phyloP scores from a whole-genome alignment of 1,140 invertebrate species.

The Macrosteles quadrilineatus region DNA sequence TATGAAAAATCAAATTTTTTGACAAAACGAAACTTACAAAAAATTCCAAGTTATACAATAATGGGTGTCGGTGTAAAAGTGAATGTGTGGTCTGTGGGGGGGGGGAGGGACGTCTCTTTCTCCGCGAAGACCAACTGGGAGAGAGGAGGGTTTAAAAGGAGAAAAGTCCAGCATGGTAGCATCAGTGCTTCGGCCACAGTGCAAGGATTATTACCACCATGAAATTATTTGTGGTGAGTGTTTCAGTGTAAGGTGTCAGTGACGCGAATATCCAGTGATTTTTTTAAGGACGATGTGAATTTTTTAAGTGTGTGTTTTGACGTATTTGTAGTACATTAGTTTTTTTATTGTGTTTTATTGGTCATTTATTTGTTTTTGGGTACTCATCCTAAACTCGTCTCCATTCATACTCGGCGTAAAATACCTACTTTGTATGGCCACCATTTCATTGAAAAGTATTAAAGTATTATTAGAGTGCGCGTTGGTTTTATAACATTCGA shows the following conservation, averaged over 20 bases:
- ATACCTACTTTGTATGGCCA: too few relatives aligned
- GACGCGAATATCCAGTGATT: background rate
- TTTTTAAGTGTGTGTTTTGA: background rate
- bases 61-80: conserved; percentile 21
- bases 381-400: too few relatives aligned
- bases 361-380: too few relatives aligned
- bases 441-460: too few relatives aligned
- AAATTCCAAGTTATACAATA: too few relatives aligned
- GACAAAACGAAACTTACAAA: too few relatives aligned
- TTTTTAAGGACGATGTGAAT: background rate
- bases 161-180: background rate
- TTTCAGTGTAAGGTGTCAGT: background rate
- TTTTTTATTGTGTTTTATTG: background rate
- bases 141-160: conserved; percentile 25
- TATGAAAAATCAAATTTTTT: too few relatives aligned
- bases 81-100: background rate
- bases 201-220: conserved; percentile 14
- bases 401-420: too few relatives aligned
- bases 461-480: too few relatives aligned
- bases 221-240: conserved; percentile 29
- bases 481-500: too few relatives aligned
- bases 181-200: conserved; percentile 21
- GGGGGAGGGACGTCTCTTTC: conserved; percentile 12
- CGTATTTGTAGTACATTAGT: too few relatives aligned
- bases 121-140: background rate